phyloP scores from a whole-genome alignment of 2,797 vertebrate genomes.

The Poeciliopsis paucimaculata region DNA sequence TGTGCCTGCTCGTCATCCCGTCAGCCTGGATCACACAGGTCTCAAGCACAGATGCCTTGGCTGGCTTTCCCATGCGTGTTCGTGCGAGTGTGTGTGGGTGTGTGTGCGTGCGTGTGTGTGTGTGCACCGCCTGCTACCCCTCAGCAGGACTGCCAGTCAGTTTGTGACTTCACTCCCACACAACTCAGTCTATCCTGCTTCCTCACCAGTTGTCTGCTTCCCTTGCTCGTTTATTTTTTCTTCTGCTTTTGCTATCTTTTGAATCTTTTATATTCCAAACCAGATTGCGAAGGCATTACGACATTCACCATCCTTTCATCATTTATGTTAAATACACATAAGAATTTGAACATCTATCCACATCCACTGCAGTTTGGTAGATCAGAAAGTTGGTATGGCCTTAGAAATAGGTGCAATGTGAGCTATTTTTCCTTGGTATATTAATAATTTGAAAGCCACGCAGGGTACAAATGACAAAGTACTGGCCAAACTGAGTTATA shows the following conservation, averaged over 20 bases:
- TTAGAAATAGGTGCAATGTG: background rate
- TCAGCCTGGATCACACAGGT: conserved; percentile 68
- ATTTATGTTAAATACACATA: background rate
- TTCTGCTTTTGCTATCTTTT: conserved; percentile 9
- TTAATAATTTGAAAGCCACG: background rate
- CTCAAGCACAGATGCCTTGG: conserved; percentile 73
- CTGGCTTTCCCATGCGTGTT: conserved; percentile 44
- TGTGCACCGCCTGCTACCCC: conserved; percentile 56
- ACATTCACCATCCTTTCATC: conserved; percentile 25
- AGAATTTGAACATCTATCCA: background rate
- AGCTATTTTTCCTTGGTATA: background rate
- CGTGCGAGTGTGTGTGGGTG: conserved; percentile 4
- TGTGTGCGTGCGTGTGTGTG: conserved; percentile 37
- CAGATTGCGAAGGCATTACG: conserved; percentile 21
- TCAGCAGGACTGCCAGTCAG: conserved; percentile 73
- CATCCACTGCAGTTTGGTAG: background rate
- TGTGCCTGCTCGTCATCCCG: conserved; percentile 50
- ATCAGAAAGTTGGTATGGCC: background rate
- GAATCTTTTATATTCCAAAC: conserved; percentile 30
- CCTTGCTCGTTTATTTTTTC: conserved; percentile 10
- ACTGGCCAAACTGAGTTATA: background rate
- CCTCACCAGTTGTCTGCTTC: conserved; percentile 35
- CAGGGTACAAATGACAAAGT: background rate
- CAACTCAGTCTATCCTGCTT: conserved; percentile 47
- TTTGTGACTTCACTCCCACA: conserved; percentile 67